Evolutionary conservation across 2,888 invertebrate species (phyloP), one percentile per base, ranked within the genome.

Genomic region (Achlya flavicornis): DNA sequence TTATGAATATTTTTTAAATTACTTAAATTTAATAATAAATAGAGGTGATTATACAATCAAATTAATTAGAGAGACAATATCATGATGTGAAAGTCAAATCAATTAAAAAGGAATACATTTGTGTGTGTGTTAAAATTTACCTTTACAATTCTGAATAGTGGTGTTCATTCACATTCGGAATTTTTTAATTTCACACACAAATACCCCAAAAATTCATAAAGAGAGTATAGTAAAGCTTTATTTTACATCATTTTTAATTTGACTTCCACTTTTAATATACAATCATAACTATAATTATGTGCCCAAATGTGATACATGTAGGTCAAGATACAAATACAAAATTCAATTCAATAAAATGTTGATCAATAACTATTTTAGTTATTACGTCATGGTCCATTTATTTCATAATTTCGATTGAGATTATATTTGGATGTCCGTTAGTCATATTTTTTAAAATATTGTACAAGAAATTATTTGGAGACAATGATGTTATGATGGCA

Each of bases 21-120:
- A 93, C 92, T 91, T 92, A 92, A 90, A 90, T 90, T 81, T 92
- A 90, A 89, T 89, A 92, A 93, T 93, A 93, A 93, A 92, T 93
- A 93, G 90, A 84, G 80, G 74, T 79, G 90, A 92, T 91, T 92
- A 93, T 88, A 91, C 82, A 88, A 88, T 87, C 83, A 91, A 92
- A 86, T 82, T 76, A 88, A 87, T 87, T 87, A 93, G 91, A 92
- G 91, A 92, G 92, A 89, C 91, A 91, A 92, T 92, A 93, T 92
- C 88, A 89, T 85, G 79, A 65, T 76, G 88, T 88, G 85, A 89
- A 89, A 87, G 88, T 86, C 87, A 86, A 89, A 85, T 73, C 59
- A 38, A 59, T 58, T 63, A 33, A 75, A 66, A 64, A 74, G 73
- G 76, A 75, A 73, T 74, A 74, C 68, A 72, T 71, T n/a, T 81